Base-by-base conservation (phyloP, 2,113 vertebrate genomes). In the Pycnonotus jocosus region DNA sequence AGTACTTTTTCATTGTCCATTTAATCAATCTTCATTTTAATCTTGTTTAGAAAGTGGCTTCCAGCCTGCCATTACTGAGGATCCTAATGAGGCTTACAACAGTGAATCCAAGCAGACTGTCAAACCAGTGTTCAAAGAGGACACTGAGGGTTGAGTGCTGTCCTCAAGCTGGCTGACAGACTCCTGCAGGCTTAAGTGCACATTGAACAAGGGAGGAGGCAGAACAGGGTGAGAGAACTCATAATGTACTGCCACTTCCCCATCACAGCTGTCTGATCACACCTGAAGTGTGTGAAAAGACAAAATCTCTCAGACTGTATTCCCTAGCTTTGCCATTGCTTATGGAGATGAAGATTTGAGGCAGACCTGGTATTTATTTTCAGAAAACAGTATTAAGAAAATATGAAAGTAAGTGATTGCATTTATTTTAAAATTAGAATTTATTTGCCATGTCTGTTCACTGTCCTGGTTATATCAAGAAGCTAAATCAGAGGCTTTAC, bases 1-100 rank as follows among this genome's bases (percentile, higher is more conserved):
- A 83, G 68, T 76, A 50, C 70, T 82, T 93, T 85, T 93, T 86
- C 70, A 42, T 80, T 85, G 57, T 82, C 66, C 20, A 2, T 81
- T 89, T 90, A 62, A 82, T 88, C 90, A 64, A 37, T 87, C 79
- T 95, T 87, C 48, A 33, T 93, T 94, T 95, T 60, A 64, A 76
- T 77, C 81, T 57, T 85, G 33, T 88, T 88, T 90, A 51, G 38
- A 11, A 57, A 37, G 79, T 44, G 86, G 16, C 44, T 93, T 69
- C 78, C 73, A 82, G 44, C 40, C 57, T 85, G 54, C n/a, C 31
- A 31, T 92, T 82, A 21, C 66, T 42, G 65, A 71, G 73, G 28
- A 62, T 86, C 30, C 72, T 84, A 74, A 89, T 92, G 57, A 78
- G 70, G 33, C 47, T 84, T 92, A 66, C 72, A 93, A 22, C 27